These are phyloP conservation scores for Hemicentrotus pulcherrimus DNA, from an alignment of 35 echinoderm and acorn worm genomes.

Conservation along the genomic window DNA sequence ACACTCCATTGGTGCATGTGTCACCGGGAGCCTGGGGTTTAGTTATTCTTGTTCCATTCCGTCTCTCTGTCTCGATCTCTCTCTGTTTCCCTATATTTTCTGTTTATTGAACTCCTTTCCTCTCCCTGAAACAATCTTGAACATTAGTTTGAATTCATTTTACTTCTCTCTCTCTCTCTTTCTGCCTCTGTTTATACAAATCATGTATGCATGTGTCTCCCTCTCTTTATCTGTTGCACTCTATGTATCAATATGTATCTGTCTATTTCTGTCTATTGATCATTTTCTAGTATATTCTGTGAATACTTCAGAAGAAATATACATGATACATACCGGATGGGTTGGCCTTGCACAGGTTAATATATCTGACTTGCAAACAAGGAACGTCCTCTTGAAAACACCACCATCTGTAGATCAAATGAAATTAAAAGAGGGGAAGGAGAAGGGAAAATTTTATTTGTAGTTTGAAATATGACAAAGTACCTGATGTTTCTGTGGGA, in stretches of 20 bases:
- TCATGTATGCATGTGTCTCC: no score
- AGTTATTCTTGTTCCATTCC: not conserved
- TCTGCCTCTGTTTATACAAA: no score
- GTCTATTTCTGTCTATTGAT: no score
- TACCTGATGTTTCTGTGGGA: no score
- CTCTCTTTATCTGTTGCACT: no score
- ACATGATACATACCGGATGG: conserved; percentile 53
- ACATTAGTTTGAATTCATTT: not conserved
- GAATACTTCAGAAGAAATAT: not conserved
- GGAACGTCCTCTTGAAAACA: conserved; percentile 62
- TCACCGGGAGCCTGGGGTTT: not conserved
- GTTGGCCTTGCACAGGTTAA: conserved; percentile 62
- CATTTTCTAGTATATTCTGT: no score
- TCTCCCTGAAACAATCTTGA: not conserved
- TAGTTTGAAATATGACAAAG: not conserved
- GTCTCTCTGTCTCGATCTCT: not conserved
- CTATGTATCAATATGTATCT: no score
- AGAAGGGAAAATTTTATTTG: not conserved
- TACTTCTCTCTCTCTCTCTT: not conserved
- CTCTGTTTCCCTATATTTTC: not conserved
- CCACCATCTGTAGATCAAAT: conserved; percentile 61
- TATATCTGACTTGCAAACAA: conserved; percentile 58
- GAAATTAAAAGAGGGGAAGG: not conserved
- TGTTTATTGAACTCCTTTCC: not conserved
- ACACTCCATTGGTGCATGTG: not conserved